These are phyloP conservation scores for Silurus glanis DNA, from an alignment of 2,113 vertebrate genomes.

Conservation along the genomic window DNA sequence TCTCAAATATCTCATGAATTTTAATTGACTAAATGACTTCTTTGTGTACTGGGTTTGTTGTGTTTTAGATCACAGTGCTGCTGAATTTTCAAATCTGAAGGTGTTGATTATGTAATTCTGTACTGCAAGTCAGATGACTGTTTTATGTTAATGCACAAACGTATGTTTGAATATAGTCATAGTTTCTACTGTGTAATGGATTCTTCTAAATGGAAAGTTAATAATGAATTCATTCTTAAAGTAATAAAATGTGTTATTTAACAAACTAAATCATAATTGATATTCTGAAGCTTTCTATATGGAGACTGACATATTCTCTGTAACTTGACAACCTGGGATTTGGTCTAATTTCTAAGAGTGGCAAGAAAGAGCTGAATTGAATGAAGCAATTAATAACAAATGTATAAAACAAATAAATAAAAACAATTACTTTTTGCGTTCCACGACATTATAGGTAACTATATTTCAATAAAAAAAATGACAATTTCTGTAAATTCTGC, in stretches of 20 bases:
- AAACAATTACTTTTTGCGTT: neutral
- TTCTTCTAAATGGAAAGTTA: neutral
- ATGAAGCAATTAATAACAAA: neutral
- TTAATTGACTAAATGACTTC: slow-evolving; percentile 3
- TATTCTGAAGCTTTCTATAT: neutral
- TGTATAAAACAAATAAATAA: no score
- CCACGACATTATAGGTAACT: neutral
- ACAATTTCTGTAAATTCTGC: neutral
- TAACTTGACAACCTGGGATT: neutral
- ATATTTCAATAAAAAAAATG: neutral
- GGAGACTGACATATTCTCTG: neutral
- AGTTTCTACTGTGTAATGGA: neutral
- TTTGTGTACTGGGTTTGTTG: neutral
- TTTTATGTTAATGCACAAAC: neutral
- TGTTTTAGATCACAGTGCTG: neutral
- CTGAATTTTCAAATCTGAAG: neutral
- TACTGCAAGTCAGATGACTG: neutral
- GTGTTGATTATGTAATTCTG: neutral
- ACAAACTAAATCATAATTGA: neutral
- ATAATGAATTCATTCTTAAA: neutral
- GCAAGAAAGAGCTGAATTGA: neutral
- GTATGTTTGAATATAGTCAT: neutral
- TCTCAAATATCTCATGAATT: slow-evolving; percentile 17
- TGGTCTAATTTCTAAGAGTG: neutral
- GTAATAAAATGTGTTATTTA: neutral